A percentile compares a stretch with the other conserved stretches of the same genome.
Conservation (phyloP, 2,888 invertebrate genomes). For the Caenorhabditis drosophilae region DNA sequence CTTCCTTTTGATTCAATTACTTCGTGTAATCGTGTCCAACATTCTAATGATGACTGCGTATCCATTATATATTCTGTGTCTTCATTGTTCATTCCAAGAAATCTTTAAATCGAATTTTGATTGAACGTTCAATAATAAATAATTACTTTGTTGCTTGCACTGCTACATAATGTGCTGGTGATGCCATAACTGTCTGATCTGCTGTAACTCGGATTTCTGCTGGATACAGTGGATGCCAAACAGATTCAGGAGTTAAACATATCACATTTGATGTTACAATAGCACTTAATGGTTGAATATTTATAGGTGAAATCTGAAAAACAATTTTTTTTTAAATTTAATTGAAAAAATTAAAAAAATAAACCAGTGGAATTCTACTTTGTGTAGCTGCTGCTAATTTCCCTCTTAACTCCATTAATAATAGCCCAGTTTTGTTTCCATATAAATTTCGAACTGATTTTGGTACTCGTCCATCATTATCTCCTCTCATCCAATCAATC, state of each 20-base stretch:
- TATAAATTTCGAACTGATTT: slow-evolving; percentile 50
- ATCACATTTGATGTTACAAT: slow-evolving; percentile 61
- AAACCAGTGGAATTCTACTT: slow-evolving; percentile 58
- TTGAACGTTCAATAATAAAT: slow-evolving; percentile 3
- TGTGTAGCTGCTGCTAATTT: slow-evolving; percentile 45
- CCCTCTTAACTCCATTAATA: slow-evolving; percentile 65
- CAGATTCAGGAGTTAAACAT: slow-evolving; percentile 66
- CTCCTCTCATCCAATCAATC: slow-evolving; percentile 59
- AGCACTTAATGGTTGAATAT: slow-evolving; percentile 30
- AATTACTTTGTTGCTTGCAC: slow-evolving; percentile 55
- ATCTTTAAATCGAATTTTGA: slow-evolving; percentile 36
- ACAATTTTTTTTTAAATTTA: neutral
- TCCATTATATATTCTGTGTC: slow-evolving; percentile 57
- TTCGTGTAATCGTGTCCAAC: slow-evolving; percentile 61
- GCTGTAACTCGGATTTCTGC: slow-evolving; percentile 49
- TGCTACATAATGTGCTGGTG: slow-evolving; percentile 63
- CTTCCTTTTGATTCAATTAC: slow-evolving; percentile 44
- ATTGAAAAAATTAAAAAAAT: neutral
- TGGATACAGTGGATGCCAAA: slow-evolving; percentile 68
- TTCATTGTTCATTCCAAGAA: slow-evolving; percentile 48
- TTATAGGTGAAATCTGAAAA: slow-evolving; percentile 39
- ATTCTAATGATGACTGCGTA: slow-evolving; percentile 48
- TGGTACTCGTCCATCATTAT: slow-evolving; percentile 17
- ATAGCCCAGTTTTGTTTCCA: slow-evolving; percentile 63
- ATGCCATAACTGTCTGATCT: slow-evolving; percentile 44